Base-by-base conservation (phyloP, 2,888 invertebrate species). In the Heliconius ethilla region DNA sequence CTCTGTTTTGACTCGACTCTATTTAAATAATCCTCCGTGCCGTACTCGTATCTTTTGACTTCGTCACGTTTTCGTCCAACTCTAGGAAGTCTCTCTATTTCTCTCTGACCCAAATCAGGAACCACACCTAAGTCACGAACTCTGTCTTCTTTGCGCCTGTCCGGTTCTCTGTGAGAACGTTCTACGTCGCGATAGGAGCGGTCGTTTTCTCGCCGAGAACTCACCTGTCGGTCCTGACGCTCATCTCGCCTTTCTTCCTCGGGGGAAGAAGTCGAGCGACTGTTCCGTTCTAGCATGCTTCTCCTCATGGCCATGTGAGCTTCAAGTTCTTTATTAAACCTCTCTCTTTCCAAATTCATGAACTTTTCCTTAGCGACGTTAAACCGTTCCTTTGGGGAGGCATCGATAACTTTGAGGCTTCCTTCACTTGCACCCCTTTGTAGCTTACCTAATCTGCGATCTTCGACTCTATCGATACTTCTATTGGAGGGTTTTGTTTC, bases 321-420 rank as follows among this genome's bases (percentile, higher is more conserved):
- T 81, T 95, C 94, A 69, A 95, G 86, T 84, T 95, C 95, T 82
- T 95, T 93, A 82, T 95, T 95, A 81, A 96, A 94, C 78, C 96
- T 92, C 84, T 97, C 96, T 80, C 96, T 95, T 87, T 98, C 98
- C 90, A 98, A 95, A 81, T 97, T 96, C 89, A 96, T 95, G 87
- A 98, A 98, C 90, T 97, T 97, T 86, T 98, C 97, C 89, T 97
- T 97, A 70, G 98, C 97, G 84, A 97, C 97, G 84, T 97, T 96
- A 91, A 98, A 97, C 79, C 97, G 95, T 85, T 97, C 97, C 83
- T 97, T 96, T 1, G 97, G 97, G 2, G 96, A 96, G 72, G 90
- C 85, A 83, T 94, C 91, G 1, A 91, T 88, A 27, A 92, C 73
- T 82, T 94, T 94, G 73, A 93, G 83, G 87, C 95, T 91, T 82